phyloP scores from a whole-genome alignment of 2,797 vertebrate species.

The Microctenopoma steveboyesi region DNA sequence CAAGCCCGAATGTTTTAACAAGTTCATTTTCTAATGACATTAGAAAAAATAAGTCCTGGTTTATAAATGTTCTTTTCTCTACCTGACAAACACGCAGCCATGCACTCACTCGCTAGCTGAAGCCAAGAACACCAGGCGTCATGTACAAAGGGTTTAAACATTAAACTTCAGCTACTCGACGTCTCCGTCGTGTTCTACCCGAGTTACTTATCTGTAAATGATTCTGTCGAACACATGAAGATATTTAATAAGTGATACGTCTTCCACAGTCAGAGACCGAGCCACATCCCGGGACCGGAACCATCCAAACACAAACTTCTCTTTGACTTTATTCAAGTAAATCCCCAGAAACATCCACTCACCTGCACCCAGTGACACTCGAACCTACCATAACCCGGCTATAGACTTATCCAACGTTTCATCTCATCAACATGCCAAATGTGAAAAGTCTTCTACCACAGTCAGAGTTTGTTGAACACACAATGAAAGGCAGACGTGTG shows the following conservation, averaged over 20 bases:
- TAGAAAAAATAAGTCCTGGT: not conserved
- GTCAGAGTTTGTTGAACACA: conserved; percentile 58
- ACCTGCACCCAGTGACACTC: not conserved
- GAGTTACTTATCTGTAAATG: no score
- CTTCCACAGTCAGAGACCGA: no score
- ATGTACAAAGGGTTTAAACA: not conserved
- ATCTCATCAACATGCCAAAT: conserved; percentile 54
- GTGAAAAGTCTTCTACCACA: conserved; percentile 27
- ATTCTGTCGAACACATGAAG: no score
- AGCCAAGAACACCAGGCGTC: not conserved
- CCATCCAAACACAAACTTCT: not conserved
- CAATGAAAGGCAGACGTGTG: not conserved
- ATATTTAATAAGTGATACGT: no score
- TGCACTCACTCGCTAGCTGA: conserved; percentile 56
- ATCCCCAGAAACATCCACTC: not conserved
- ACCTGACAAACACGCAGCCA: conserved; percentile 53
- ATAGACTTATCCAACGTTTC: conserved; percentile 32
- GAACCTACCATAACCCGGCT: conserved; percentile 3
- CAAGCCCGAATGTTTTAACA: not conserved
- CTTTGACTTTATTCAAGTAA: conserved; percentile 6
- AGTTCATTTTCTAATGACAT: not conserved
- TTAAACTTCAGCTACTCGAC: no score
- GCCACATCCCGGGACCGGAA: no score
- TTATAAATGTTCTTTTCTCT: conserved; percentile 41
- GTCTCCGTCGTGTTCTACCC: no score